phyloP scores from a whole-genome alignment of 2,888 invertebrate genomes.

The Cheilosia vulpina region DNA sequence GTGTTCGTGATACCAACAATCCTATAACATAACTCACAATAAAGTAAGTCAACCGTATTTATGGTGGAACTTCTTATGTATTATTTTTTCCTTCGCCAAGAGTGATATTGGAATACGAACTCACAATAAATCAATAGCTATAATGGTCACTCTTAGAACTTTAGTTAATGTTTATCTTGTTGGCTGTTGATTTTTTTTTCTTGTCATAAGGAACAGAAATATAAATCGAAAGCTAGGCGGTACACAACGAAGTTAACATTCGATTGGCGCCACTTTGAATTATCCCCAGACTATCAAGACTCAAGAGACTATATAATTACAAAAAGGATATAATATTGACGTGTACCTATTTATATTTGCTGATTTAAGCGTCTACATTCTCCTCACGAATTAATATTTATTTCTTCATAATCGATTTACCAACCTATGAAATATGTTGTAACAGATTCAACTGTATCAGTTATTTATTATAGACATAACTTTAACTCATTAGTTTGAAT shows the following conservation, averaged over 20 bases:
- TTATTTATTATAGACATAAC: too few species aligned
- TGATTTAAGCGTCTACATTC: too few species aligned
- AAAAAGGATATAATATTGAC: too few species aligned
- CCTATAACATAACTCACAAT: not conserved
- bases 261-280: slow-evolving; percentile 29
- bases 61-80: slow-evolving; percentile 10
- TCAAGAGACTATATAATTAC: too few species aligned
- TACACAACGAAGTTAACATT: not conserved
- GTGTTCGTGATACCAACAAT: not conserved
- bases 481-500: too few species aligned
- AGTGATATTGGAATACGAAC: slow-evolving; percentile 27
- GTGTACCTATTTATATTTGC: too few species aligned
- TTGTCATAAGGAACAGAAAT: not conserved
- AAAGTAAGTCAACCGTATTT: slow-evolving; percentile 30
- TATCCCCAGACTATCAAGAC: not conserved
- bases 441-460: too few species aligned
- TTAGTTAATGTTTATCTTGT: not conserved
- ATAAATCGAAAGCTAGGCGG: not conserved
- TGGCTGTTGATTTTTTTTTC: not conserved
- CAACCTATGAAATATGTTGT: too few species aligned
- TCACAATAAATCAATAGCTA: slow-evolving; percentile 39
- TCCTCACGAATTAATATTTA: too few species aligned
- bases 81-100: not conserved
- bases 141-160: slow-evolving; percentile 8
- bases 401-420: too few species aligned